These are phyloP conservation scores for Psix sp. DNA, from an alignment of 1,140 invertebrate species.

Conservation along the genomic window DNA sequence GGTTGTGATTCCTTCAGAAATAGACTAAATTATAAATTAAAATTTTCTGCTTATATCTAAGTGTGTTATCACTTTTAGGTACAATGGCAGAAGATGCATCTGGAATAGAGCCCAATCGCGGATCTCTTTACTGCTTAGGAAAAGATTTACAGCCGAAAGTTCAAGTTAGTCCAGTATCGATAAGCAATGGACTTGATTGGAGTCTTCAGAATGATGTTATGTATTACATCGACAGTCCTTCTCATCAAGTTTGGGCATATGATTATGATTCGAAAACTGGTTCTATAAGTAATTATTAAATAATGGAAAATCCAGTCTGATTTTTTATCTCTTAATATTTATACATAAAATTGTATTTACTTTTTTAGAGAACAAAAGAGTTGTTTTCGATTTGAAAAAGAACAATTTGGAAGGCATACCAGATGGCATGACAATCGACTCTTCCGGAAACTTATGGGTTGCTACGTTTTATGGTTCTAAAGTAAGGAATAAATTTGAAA, in stretches of 20 bases:
- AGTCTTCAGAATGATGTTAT: constrained; percentile 82
- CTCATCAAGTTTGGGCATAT: constrained; percentile 82
- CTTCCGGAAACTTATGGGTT: constrained; percentile 84
- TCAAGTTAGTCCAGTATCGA: constrained; percentile 77
- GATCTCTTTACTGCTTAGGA: constrained; percentile 77
- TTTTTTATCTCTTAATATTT: no score
- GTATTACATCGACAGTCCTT: constrained; percentile 87
- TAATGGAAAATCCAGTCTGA: neutral
- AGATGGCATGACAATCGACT: constrained; percentile 87
- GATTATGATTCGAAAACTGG: constrained; percentile 80
- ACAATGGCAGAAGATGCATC: constrained; percentile 47
- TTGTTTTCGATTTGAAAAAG: constrained; percentile 77
- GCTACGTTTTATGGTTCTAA: constrained; percentile 80
- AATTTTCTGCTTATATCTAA: neutral
- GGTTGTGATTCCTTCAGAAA: neutral
- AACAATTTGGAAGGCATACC: constrained; percentile 79
- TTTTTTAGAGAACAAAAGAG: constrained; percentile 75
- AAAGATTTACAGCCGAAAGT: constrained; percentile 65
- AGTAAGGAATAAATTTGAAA: constrained; percentile 60
- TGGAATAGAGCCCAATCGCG: constrained; percentile 69
- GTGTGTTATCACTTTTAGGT: constrained; percentile 6
- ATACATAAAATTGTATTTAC: neutral
- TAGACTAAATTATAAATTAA: no score
- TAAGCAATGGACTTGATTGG: constrained; percentile 92
- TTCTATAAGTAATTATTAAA: constrained; percentile 16